These are phyloP conservation scores for Frankliniella intonsa DNA, from an alignment of 2,888 invertebrate genomes.

Conservation along the genomic window DNA sequence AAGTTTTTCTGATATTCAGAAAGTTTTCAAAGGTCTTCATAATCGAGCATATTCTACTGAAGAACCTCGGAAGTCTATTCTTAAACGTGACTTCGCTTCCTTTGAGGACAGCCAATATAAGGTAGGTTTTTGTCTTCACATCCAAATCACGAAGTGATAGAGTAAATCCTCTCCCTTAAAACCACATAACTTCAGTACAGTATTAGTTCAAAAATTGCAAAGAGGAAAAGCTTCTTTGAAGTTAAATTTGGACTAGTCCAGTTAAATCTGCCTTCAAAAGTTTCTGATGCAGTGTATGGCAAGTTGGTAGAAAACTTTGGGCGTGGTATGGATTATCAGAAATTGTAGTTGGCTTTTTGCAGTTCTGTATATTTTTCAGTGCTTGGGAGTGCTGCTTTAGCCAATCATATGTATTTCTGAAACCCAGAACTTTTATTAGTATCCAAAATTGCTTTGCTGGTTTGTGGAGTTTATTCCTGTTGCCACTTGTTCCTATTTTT, in stretches of 20 bases:
- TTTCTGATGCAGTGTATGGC: background rate
- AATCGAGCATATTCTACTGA: constrained; percentile 46
- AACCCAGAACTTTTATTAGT: background rate
- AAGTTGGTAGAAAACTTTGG: background rate
- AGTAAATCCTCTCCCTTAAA: background rate
- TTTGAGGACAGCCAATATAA: constrained; percentile 56
- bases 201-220: background rate
- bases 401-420: background rate
- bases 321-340: background rate
- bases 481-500: too few species aligned
- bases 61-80: constrained; percentile 69
- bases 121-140: constrained; percentile 37
- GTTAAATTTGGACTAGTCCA: background rate
- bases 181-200: background rate
- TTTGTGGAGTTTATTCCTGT: background rate
- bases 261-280: background rate
- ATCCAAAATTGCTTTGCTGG: background rate
- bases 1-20: constrained; percentile 33
- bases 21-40: constrained; percentile 54
- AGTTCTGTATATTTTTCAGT: background rate
- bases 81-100: constrained; percentile 76
- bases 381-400: background rate
- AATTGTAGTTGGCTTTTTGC: constrained; percentile 1
- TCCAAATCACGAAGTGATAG: background rate
- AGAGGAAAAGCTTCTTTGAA: background rate